These are phyloP conservation scores for western clawed frog (Xenopus tropicalis) DNA, from an alignment of 2,113 vertebrate species.

Conservation along the genomic window UCB_Xtro_10.0 CM004443.2:117579001-117579500, in stretches of 20 bases:
- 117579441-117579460: too few relatives aligned
- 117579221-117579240: background rate
- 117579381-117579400: too few relatives aligned
- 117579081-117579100: slow-evolving; percentile 20
- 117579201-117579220: background rate
- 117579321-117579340: too few relatives aligned
- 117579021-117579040: slow-evolving; percentile 17
- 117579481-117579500: too few relatives aligned
- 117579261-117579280: slow-evolving; percentile 1
- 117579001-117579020: background rate
- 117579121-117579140: slow-evolving; percentile 8
- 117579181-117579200: background rate
- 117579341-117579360: too few relatives aligned
- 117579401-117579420: too few relatives aligned
- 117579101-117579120: slow-evolving; percentile 33
- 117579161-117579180: slow-evolving; percentile 3
- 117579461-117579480: too few relatives aligned
- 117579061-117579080: slow-evolving; percentile 22
- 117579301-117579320: background rate
- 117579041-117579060: slow-evolving; percentile 19
- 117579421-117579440: too few relatives aligned
- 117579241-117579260: background rate
- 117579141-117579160: slow-evolving; percentile 18
- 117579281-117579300: background rate
- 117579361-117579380: too few relatives aligned